Evolutionary conservation across 2,113 vertebrate species (phyloP), one percentile per base, ranked within the genome.

Genomic region (Balaeniceps rex): DNA sequence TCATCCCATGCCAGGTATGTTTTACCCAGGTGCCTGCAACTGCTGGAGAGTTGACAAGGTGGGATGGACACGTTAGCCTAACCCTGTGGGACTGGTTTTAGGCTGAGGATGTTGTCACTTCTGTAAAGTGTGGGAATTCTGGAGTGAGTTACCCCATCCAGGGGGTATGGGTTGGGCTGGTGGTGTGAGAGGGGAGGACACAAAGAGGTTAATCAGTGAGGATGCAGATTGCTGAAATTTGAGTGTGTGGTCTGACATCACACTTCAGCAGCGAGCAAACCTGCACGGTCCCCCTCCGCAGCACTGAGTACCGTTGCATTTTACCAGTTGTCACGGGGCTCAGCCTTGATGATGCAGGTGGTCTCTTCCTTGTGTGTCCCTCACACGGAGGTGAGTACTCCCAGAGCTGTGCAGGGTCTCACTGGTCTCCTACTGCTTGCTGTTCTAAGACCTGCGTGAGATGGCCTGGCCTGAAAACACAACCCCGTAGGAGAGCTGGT

Each of bases 261-360:
- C 24, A 0, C 10, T 26, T 6, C 21, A 60, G 68, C 83, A 60
- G 23, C 0, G 12, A 74, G 42, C 8, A 23, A n/a, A 76, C 65
- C 55, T 22, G 5, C 22, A 6, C 0, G 0, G 14, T 36, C 57
- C 10, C 42, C 9, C 44, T 38, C 52, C 46, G 26, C 25, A 22
- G 58, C 64, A 7, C 46, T 1, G 19, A 10, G 24, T 23, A 34
- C 86, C 1, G 0, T 7, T 23, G 60, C 8, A 1, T 47, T 74
- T 85, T 54, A 22, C 29, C 36, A 3, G 29, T 15, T 36, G 4
- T 7, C 15, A 8, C 1, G 3, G 78, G 60, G 82, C 74, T 85
- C 65, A 11, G 38, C 44, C 38, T 47, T 11, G 13, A 2, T 2
- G 1, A 2, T 6, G 40, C 28, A 6, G n/a, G n/a, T 29, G 19